phyloP scores from a whole-genome alignment of 2,797 vertebrate genomes.

The Dromococcyx pavoninus region DNA sequence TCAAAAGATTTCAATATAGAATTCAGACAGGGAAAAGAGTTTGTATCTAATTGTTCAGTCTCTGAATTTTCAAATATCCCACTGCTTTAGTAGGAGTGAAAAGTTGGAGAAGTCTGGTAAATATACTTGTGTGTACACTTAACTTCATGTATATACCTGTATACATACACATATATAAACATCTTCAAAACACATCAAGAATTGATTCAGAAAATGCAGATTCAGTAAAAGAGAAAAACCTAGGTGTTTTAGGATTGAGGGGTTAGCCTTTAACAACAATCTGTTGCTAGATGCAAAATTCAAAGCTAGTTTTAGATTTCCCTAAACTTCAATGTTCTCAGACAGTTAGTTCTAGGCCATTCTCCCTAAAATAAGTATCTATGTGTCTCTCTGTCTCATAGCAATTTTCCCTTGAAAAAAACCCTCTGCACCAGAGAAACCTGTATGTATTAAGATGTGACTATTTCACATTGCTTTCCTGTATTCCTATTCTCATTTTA shows the following conservation, averaged over 20 bases:
- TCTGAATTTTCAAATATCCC: background rate
- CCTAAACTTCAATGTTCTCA: background rate
- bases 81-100: background rate
- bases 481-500: background rate
- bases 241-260: background rate
- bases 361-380: background rate
- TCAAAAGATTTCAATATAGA: background rate
- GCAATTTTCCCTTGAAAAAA: background rate
- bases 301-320: background rate
- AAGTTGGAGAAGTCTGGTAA: background rate
- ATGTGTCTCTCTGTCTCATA: background rate
- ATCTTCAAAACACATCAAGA: background rate
- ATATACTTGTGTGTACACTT: accelerated
- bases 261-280: background rate
- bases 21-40: background rate
- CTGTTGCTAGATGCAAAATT: background rate
- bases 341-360: background rate
- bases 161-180: no score
- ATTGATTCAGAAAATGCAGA: background rate
- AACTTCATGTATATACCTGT: background rate
- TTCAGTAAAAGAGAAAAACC: background rate
- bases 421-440: background rate
- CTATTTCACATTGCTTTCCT: background rate
- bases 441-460: background rate
- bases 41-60: background rate